These are phyloP conservation scores for Toxotes chatareus DNA, from an alignment of 2,113 vertebrate genomes.

Conservation along the genomic window DNA sequence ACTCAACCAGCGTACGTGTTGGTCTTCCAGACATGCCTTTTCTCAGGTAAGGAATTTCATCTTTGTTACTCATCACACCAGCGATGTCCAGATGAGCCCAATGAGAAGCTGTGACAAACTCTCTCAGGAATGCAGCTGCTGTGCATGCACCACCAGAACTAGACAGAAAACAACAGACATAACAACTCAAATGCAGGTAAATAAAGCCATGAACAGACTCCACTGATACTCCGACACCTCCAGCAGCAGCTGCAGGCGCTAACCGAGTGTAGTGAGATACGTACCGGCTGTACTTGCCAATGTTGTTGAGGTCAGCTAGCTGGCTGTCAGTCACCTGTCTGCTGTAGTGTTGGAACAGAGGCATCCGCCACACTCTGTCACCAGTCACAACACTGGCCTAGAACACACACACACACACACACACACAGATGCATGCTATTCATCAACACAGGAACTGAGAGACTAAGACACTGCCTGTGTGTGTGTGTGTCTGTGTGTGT, in stretches of 20 bases:
- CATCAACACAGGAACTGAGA: slow-evolving; percentile 40
- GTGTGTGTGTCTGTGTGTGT: slow-evolving; percentile 8
- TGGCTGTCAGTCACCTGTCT: slow-evolving; percentile 92
- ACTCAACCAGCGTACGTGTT: slow-evolving; percentile 92
- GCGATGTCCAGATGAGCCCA: slow-evolving; percentile 99
- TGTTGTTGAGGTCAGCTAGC: slow-evolving; percentile 96
- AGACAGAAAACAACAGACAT: slow-evolving; percentile 17
- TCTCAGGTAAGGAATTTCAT: slow-evolving; percentile 92
- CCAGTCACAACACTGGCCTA: slow-evolving; percentile 95
- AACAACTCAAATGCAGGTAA: background rate
- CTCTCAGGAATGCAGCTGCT: slow-evolving; percentile 94
- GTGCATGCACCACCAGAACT: slow-evolving; percentile 96
- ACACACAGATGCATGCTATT: background rate
- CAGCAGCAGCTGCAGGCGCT: background rate
- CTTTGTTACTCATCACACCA: slow-evolving; percentile 97
- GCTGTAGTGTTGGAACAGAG: slow-evolving; percentile 96
- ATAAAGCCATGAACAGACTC: background rate
- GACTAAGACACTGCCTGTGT: background rate
- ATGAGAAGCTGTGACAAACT: slow-evolving; percentile 91
- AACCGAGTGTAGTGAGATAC: slow-evolving; percentile 9
- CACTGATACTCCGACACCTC: background rate
- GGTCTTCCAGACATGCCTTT: slow-evolving; percentile 98
- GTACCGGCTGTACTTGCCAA: slow-evolving; percentile 95
- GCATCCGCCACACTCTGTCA: slow-evolving; percentile 98
- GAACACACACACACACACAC: slow-evolving; percentile 69